These are phyloP conservation scores for Nematostella vectensis DNA, from an alignment of 92 coral and sea anemone genomes.

Conservation along the genomic window DNA sequence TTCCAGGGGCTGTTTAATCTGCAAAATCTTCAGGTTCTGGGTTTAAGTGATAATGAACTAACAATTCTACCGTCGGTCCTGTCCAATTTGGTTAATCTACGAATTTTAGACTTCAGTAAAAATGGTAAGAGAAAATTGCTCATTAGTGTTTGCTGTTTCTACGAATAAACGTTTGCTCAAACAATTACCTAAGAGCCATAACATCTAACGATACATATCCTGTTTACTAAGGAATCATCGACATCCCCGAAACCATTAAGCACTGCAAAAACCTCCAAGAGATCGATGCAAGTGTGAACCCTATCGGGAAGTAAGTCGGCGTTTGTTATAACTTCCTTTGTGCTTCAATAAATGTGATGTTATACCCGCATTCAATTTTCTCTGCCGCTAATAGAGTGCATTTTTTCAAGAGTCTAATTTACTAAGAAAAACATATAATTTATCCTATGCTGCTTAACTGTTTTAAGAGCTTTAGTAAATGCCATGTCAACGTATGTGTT, in stretches of 20 bases:
- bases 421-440: no score
- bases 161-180: no score
- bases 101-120: conserved; percentile 80
- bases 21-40: conserved; percentile 71
- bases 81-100: conserved; percentile 63
- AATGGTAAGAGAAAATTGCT: conserved; percentile 48
- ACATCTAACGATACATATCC: background rate
- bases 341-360: no score
- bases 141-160: no score
- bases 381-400: no score
- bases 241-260: conserved; percentile 82
- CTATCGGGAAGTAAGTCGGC: conserved; percentile 91
- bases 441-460: background rate
- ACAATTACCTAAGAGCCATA: no score
- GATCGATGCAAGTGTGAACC: conserved; percentile 91
- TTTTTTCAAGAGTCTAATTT: no score
- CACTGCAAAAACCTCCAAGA: conserved; percentile 75
- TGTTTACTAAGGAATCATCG: conserved; percentile 66
- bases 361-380: no score
- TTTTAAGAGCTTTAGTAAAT: background rate
- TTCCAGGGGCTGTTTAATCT: conserved; percentile 74
- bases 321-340: no score
- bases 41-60: conserved; percentile 87
- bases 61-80: conserved; percentile 77
- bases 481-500: background rate